These are phyloP conservation scores for Listronotus oregonensis DNA, from an alignment of 1,140 invertebrate genomes.

Conservation along the genomic window DNA sequence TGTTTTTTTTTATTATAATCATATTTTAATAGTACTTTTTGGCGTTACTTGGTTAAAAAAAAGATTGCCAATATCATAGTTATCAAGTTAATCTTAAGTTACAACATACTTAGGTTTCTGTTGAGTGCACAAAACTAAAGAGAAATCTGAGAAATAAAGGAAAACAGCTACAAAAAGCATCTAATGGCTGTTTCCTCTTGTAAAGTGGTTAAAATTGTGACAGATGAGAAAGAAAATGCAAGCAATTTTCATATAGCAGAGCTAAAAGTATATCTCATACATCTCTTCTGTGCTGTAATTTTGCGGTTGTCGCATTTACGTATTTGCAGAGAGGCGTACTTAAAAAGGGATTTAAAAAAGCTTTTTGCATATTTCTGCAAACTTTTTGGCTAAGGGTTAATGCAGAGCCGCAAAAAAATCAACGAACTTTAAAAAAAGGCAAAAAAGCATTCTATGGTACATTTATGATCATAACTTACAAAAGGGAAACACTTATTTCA, in stretches of 20 bases:
- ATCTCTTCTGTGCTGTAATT: not conserved
- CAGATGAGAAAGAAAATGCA: slow-evolving; percentile 28
- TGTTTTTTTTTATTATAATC: too few relatives aligned
- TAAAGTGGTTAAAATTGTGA: slow-evolving; percentile 23
- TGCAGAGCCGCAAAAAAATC: too few relatives aligned
- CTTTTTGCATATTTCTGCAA: not conserved
- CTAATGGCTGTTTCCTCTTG: slow-evolving; percentile 32
- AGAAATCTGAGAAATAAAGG: slow-evolving; percentile 16
- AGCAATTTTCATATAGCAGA: slow-evolving; percentile 26
- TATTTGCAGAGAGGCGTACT: not conserved
- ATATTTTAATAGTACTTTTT: too few relatives aligned
- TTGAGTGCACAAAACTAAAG: slow-evolving; percentile 8
- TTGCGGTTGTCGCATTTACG: slow-evolving; percentile 13
- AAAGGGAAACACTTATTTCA: too few relatives aligned
- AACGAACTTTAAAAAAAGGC: too few relatives aligned
- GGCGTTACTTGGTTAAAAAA: too few relatives aligned
- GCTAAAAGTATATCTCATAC: slow-evolving; percentile 10
- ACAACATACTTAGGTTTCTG: too few relatives aligned
- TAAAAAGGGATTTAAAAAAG: slow-evolving; percentile 1
- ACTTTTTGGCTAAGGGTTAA: too few relatives aligned
- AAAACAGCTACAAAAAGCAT: slow-evolving; percentile 27
- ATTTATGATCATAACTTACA: too few relatives aligned
- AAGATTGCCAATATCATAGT: too few relatives aligned
- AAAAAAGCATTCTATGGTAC: not conserved
- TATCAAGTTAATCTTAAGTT: too few relatives aligned